Evolutionary conservation across 2,888 invertebrate genomes (phyloP), one percentile per base, ranked within the genome.

Genomic region (Eupithecia inturbata): DNA sequence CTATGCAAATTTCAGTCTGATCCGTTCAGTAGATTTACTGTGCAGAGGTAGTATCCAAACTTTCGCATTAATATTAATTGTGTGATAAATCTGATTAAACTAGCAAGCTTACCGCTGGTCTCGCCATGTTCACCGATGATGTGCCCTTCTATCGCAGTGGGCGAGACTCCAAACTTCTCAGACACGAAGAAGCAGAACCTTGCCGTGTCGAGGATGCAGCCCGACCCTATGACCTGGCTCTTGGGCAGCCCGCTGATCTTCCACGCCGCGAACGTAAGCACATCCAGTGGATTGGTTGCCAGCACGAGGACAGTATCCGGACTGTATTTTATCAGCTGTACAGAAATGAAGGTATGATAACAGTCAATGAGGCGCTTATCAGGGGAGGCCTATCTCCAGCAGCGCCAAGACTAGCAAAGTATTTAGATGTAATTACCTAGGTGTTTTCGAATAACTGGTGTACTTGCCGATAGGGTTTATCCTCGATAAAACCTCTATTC

Each of bases 271-370:
- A 98, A 98, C 0, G 98, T 98, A 85, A 99, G 94, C 76, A 98
- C 96, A 88, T 99, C 99, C 41, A 98, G 98, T 0, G 99, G 99
- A 90, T 99, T 99, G 81, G 98, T 97, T 10, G 99, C 98, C 85
- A 99, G 96, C 76, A 99, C 85, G 36, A 99, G 91, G 73, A 98
- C 96, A 19, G 98, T 96, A 81, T 98, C 96, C 0, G 99, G 64
- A 36, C 64, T 64, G 39, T 64, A 26, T 22, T 64, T 22, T 1
- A 64, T 2, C n/a, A 64, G 36, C 64, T 64, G 64, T 33, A 9
- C 33, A 33, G 9, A 19, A 62, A 62, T 6, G 12, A 57, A 57
- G 4, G 12, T 57, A 12, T 10, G 2, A 12, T 26, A 26, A 14
- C 26, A 26, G 22, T 57, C 57, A 45, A 45, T 19, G 7, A 45